Percentiles rank a stretch among this genome's conserved stretches.
Evolutionary conservation across 2,113 vertebrate species (phyloP).

Genomic region (Nicator chloris): DNA sequence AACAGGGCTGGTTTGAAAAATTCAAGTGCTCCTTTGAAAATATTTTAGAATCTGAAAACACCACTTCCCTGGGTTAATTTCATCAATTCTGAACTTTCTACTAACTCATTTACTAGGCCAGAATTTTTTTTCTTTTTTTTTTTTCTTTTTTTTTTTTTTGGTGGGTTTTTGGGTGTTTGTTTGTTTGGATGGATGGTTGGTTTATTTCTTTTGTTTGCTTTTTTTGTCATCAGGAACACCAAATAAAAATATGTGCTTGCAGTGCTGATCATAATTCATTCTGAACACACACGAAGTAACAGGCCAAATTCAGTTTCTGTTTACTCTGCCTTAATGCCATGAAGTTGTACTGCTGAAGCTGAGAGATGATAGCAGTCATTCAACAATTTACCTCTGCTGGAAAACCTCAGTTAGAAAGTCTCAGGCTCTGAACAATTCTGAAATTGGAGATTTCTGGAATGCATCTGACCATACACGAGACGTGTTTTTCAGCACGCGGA

Average conservation of each 20-base stretch:
- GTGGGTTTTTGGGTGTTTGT: no score
- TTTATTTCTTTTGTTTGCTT: not conserved
- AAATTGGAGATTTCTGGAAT: not conserved
- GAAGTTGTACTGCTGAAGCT: not conserved
- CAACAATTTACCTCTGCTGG: not conserved
- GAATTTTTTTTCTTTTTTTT: not conserved
- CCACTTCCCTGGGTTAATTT: not conserved
- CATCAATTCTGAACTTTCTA: not conserved
- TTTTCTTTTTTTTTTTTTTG: not conserved
- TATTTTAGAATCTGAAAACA: not conserved
- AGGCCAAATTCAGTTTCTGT: not conserved
- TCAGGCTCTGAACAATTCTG: not conserved
- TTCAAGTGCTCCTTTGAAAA: not conserved
- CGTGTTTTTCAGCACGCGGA: not conserved
- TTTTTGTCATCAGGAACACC: not conserved
- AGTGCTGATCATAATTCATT: not conserved
- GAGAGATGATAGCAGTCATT: not conserved
- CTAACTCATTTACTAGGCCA: not conserved
- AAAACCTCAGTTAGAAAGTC: not conserved
- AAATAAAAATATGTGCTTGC: not conserved
- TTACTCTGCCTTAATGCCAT: not conserved
- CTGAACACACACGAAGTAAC: not conserved
- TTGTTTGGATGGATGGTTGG: not conserved
- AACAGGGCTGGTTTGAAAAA: not conserved
- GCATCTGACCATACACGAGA: not conserved